A percentile compares a stretch with the other conserved stretches of the same genome.
Evolutionary conservation across 1,140 invertebrate genomes (phyloP).

Genomic region (Aleiodes sp.): DNA sequence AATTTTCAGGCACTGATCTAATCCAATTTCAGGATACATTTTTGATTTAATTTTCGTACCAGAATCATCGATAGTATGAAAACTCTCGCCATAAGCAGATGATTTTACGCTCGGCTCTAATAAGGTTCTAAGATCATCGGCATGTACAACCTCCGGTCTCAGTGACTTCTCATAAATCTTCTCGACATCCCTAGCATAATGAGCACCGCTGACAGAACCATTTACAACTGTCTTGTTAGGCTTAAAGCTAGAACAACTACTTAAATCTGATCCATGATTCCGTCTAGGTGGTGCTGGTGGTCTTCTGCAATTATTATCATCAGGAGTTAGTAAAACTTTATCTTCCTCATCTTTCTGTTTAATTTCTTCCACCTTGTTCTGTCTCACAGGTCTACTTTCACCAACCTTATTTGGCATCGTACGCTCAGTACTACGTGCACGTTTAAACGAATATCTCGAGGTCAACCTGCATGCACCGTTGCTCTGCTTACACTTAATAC

Average conservation of each 20-base stretch:
- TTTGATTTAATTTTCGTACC: neutral
- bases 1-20: constrained; percentile 44
- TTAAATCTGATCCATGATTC: constrained; percentile 26
- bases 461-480: neutral
- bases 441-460: neutral
- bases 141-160: constrained; percentile 51
- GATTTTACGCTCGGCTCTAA: constrained; percentile 40
- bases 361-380: constrained; percentile 16
- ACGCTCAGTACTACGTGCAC: neutral
- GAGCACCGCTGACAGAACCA: constrained; percentile 23
- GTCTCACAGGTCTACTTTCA: constrained; percentile 46
- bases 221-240: constrained; percentile 28
- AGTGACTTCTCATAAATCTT: constrained; percentile 51
- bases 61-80: neutral
- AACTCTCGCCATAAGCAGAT: constrained; percentile 49
- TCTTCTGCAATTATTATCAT: constrained; percentile 25
- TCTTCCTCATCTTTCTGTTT: neutral
- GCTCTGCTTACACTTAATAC: neutral
- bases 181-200: constrained; percentile 47
- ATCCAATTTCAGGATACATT: constrained; percentile 38
- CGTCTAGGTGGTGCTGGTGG: constrained; percentile 34
- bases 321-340: neutral
- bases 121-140: constrained; percentile 47
- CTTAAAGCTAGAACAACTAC: constrained; percentile 44
- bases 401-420: constrained; percentile 50